Evolutionary conservation across 1,140 invertebrate genomes (phyloP), one percentile per base, ranked within the genome.

Genomic region (Holotrichia oblita): DNA sequence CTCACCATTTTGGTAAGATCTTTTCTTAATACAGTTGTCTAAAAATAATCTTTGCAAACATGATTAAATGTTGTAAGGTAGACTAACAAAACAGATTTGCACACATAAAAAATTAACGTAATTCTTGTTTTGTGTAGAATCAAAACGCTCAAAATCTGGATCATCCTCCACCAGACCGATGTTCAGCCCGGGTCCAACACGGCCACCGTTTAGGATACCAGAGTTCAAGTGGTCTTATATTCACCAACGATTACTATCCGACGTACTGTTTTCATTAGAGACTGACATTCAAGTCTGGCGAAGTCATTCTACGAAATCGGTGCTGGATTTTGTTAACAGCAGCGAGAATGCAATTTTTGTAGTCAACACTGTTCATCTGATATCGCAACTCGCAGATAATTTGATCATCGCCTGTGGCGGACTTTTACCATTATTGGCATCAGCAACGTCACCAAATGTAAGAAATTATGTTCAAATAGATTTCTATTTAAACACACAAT

Each of bases 151-250:
- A 20, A 91, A 91, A 78, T 89, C 90, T 81, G 87, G 87, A 78
- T 91, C 90, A 83, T 88, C 89, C 77, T 89, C 88, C 73, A 89
- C 87, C 17, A 90, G 95, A 78, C 95, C 96, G 61, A 96, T 98
- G 92, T 98, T 98, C 87, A 98, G 95, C 87, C 96, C 97, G 64
- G 97, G 97, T 12, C 97, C 97, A 14, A 95, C 97, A 20, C 92
- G 97, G 82, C 98, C 98, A 24, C 97, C 98, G 0, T 99, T 99
- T 89, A 92, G 98, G 81, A 99, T 99, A 87, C 98, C 98, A 40
- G 98, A 99, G 89, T 99, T 99, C 88, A 95, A 98, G 83, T 99
- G 99, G 98, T 99, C 98, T 4, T 96, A 97, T 86, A 97, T 99
- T 81, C 99, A 99, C 89, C 97, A 99, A 87, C 91, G 97, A 81